Percentiles rank a stretch among this genome's conserved stretches.
Conservation (phyloP, 2,888 invertebrate genomes). For the Drosophila flavopinicola region DNA sequence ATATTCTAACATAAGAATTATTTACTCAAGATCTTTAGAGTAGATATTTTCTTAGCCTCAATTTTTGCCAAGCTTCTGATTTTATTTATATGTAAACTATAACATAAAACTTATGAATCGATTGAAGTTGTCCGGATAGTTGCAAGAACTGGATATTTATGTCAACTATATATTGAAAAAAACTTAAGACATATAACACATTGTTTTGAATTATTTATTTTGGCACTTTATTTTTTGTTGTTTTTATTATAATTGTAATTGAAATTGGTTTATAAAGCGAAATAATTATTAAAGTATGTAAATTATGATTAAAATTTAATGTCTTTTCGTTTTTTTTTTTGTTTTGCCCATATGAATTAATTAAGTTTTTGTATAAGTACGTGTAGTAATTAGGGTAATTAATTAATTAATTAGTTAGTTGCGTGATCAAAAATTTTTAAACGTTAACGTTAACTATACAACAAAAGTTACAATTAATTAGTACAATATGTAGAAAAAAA, state of each 20-base stretch:
- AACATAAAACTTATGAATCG: too few species aligned
- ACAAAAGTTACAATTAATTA: constrained; percentile 69
- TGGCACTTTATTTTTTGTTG: constrained; percentile 69
- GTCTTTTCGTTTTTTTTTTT: constrained; percentile 11
- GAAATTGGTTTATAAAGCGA: constrained; percentile 60
- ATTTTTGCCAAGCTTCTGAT: too few species aligned
- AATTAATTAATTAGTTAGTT: constrained; percentile 62
- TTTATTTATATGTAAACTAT: too few species aligned
- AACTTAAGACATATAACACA: background rate
- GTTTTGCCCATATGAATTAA: constrained; percentile 29
- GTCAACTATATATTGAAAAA: too few species aligned
- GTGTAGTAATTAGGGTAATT: constrained; percentile 45
- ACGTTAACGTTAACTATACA: constrained; percentile 67
- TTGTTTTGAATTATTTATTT: constrained; percentile 61
- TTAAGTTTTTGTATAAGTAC: constrained; percentile 45
- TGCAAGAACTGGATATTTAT: too few species aligned
- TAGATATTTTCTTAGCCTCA: too few species aligned
- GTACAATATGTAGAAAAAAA: constrained; percentile 53
- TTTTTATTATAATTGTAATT: constrained; percentile 43
- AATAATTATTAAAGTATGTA: constrained; percentile 45
- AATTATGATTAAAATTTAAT: constrained; percentile 28
- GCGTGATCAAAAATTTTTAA: constrained; percentile 33
- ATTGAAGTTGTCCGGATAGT: too few species aligned
- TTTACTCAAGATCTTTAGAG: too few species aligned
- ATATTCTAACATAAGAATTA: too few species aligned